Conservation (phyloP, 30 jellyfish, hydroid and myxozoan species). For the Aurelia coerulea region DNA sequence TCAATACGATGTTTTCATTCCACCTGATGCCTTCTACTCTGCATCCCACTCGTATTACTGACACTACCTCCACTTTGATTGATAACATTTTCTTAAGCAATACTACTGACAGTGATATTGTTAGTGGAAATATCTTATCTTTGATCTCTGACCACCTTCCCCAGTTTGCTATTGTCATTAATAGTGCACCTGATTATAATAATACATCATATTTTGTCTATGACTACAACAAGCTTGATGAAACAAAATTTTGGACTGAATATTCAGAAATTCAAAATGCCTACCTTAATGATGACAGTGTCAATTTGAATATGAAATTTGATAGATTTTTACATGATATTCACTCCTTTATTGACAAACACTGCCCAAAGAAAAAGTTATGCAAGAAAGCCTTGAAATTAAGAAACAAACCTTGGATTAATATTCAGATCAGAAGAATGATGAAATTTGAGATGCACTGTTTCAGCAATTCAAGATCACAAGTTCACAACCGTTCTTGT, state of each 20-base stretch:
- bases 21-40: no score
- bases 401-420: constrained; percentile 57
- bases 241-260: constrained; percentile 19
- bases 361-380: constrained; percentile 44
- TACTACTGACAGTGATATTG: no score
- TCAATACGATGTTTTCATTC: no score
- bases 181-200: constrained; percentile 29
- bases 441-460: constrained; percentile 45
- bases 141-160: no score
- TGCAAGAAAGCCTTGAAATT: constrained; percentile 27
- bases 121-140: no score
- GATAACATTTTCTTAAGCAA: no score
- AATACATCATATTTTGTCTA: constrained; percentile 25
- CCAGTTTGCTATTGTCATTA: background rate
- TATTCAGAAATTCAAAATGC: constrained; percentile 5
- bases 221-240: constrained; percentile 32
- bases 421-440: constrained; percentile 22
- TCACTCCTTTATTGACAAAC: constrained; percentile 14
- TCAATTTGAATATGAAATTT: background rate
- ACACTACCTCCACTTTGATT: no score
- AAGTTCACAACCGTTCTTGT: constrained; percentile 5
- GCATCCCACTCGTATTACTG: no score
- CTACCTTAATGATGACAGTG: constrained; percentile 7
- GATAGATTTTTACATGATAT: background rate
- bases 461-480: constrained; percentile 32